phyloP scores from a whole-genome alignment of 2,113 vertebrate species.

The Origma solitaria region DNA sequence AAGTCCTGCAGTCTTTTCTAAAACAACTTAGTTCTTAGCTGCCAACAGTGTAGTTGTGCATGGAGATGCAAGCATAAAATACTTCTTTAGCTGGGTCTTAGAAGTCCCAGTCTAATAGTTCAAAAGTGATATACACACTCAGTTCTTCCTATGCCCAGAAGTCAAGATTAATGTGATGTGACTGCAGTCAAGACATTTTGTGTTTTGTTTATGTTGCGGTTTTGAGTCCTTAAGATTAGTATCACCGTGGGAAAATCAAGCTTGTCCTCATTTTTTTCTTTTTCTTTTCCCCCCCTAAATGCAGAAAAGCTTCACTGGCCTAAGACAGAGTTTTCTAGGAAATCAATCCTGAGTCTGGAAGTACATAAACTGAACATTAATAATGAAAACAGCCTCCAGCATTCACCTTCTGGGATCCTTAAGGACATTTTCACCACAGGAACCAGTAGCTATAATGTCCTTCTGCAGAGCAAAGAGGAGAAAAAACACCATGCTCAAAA shows the following conservation, averaged over 20 bases:
- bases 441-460: conserved; percentile 83
- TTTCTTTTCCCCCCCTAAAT: not conserved
- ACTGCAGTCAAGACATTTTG: not conserved
- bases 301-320: conserved; percentile 90
- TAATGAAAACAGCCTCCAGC: conserved; percentile 71
- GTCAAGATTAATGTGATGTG: not conserved
- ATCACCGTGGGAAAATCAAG: not conserved
- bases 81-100: not conserved
- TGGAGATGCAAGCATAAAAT: not conserved
- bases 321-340: conserved; percentile 84
- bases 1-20: not conserved
- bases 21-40: not conserved
- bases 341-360: conserved; percentile 76
- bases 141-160: not conserved
- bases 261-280: not conserved
- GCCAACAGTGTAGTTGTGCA: no score
- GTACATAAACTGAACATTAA: conserved; percentile 60
- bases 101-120: not conserved
- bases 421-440: conserved; percentile 83
- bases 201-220: not conserved
- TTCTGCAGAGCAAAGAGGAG: conserved; percentile 81
- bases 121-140: not conserved
- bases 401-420: conserved; percentile 71
- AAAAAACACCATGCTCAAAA: conserved; percentile 68
- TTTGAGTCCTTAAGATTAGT: not conserved